Evolutionary conservation across 2,888 invertebrate genomes (phyloP).

Genomic region (Heliconius charithonia): DNA sequence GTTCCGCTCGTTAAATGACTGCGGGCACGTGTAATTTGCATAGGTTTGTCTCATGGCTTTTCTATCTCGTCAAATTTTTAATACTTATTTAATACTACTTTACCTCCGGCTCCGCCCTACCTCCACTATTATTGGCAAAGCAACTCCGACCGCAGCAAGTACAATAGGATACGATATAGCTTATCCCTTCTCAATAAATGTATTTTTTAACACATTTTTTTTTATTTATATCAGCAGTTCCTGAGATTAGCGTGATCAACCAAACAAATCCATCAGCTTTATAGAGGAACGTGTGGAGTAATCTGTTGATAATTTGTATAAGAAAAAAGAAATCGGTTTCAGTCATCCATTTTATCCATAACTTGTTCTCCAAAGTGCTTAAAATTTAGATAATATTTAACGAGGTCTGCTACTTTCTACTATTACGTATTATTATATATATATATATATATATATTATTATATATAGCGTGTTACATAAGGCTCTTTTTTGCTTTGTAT

Average conservation of each 20-base stretch:
- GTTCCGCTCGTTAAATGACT: slow-evolving; percentile 26
- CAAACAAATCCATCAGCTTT: no score
- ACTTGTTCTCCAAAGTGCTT: neutral
- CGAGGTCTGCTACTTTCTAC: slow-evolving; percentile 6
- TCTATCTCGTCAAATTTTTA: neutral
- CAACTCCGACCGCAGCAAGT: no score
- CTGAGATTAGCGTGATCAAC: no score
- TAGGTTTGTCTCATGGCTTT: neutral
- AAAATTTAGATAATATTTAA: neutral
- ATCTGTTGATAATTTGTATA: neutral
- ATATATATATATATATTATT: no score
- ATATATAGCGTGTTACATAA: slow-evolving; percentile 8
- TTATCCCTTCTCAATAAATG: no score
- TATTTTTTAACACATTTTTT: no score
- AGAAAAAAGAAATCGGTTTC: neutral
- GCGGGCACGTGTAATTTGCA: slow-evolving; percentile 15
- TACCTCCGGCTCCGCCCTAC: neutral
- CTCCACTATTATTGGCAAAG: no score
- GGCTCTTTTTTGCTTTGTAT: neutral
- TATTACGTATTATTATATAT: slow-evolving; percentile 1
- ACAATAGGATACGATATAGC: no score
- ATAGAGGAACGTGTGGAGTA: no score
- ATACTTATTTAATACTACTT: neutral
- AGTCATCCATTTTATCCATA: neutral
- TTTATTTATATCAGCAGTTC: no score